These are phyloP conservation scores for Microcebus ravelobensis DNA, from an alignment of 2,113 vertebrate species.

Conservation along the genomic window DNA sequence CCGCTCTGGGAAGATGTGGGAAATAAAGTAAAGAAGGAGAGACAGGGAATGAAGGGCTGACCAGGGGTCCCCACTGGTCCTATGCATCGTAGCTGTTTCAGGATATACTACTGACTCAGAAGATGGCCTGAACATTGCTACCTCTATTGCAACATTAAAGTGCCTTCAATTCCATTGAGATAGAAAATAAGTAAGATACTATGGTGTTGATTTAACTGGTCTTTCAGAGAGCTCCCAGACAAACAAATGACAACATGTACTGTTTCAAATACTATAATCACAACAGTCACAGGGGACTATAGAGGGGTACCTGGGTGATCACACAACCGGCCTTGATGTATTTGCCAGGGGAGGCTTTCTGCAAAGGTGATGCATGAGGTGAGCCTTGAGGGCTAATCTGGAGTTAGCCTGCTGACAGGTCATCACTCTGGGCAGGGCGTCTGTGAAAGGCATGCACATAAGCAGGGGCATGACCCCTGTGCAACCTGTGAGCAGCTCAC, in stretches of 20 bases:
- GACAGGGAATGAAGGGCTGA: neutral
- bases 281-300: neutral
- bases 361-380: neutral
- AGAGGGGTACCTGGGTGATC: rapidly evolving
- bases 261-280: neutral
- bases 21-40: neutral
- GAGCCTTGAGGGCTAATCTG: neutral
- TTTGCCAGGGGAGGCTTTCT: neutral
- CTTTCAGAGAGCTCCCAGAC: neutral
- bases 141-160: neutral
- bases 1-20: neutral
- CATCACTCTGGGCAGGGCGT: neutral
- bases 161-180: neutral
- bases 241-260: neutral
- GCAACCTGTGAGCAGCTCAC: neutral
- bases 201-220: neutral
- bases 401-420: neutral
- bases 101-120: neutral
- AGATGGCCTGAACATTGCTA: neutral
- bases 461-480: neutral
- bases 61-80: neutral
- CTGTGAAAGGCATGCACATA: neutral
- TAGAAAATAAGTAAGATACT: neutral
- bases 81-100: neutral
- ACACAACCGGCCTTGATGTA: neutral